Evolutionary conservation across 2,797 vertebrate genomes (phyloP), one percentile per base, ranked within the genome.

Genomic region (Chaetophractus vellerosus): DNA sequence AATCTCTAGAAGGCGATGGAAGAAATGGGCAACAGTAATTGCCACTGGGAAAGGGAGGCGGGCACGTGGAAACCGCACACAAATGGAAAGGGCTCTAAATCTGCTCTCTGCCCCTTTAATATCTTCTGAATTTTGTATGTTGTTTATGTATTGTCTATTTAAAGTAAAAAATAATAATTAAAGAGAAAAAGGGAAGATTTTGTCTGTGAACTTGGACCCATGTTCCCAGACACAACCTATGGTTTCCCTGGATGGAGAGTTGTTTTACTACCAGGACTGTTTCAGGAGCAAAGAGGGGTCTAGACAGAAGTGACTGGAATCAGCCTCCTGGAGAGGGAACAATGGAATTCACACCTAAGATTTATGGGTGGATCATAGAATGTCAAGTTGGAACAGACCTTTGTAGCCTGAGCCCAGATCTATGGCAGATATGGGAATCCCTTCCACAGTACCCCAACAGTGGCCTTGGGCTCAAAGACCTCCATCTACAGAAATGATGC

Each of bases 391-490:
- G 38, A 75, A 18, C 14, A 41, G 63, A 57, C 0, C 31, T 48
- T 16, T 0, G 16, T 11, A 16, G 31, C 33, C 69, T 55, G 11
- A 36, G 23, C 38, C 36, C 55, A 1, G 18, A 31, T 24, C 61
- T 66, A 52, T 18, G 33, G 45, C 68, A n/a, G 50, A 15, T 9
- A 14, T 9, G 0, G 2, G 36, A 36, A 28, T 24, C 36, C n/a
- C 24, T 64, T 8, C 82, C 52, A 0, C 4, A 3, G 6, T 8
- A 3, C 8, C 18, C 55, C 19, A 33, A 0, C 41, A 0, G 0
- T 38, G 38, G 45, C 45, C 18, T 48, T 36, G 6, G 9, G 31
- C 45, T 28, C 76, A 24, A 21, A 52, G 4, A 2, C 33, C 50
- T 16, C 31, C 16, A 1, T 9, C 28, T 57, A 5, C 9, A n/a